A percentile compares a stretch with the other conserved stretches of the same genome.
These are phyloP conservation scores for Himalopsyche anomala DNA, from an alignment of 2,888 invertebrate genomes.

Conservation along the genomic window DNA sequence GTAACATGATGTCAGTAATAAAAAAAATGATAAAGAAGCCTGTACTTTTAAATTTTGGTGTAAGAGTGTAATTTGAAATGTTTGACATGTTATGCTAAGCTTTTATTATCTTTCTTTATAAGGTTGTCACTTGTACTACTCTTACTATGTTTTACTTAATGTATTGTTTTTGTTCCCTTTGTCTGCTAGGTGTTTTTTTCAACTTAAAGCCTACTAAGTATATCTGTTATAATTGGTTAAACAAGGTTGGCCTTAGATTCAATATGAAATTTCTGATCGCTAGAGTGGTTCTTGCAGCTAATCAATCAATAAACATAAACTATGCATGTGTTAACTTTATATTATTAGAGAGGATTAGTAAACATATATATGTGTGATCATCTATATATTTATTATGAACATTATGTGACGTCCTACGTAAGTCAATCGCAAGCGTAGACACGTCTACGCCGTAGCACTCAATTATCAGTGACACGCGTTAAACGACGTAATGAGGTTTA, in stretches of 20 bases:
- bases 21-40: too few relatives aligned
- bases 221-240: too few relatives aligned
- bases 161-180: not conserved
- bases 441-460: not conserved
- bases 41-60: too few relatives aligned
- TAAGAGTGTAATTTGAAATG: not conserved
- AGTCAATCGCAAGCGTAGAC: not conserved
- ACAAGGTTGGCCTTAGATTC: too few relatives aligned
- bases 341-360: too few relatives aligned
- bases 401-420: not conserved
- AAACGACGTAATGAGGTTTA: slow-evolving; percentile 10
- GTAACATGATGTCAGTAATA: too few relatives aligned
- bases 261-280: too few relatives aligned
- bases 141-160: not conserved
- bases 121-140: slow-evolving; percentile 17
- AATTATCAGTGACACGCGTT: not conserved
- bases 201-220: not conserved
- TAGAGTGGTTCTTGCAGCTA: too few relatives aligned
- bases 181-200: not conserved
- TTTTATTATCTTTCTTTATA: slow-evolving; percentile 48
- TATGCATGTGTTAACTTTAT: too few relatives aligned
- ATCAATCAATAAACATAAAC: too few relatives aligned
- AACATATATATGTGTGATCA: not conserved
- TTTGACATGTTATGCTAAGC: not conserved
- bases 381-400: not conserved